Conservation (phyloP, 1,140 invertebrate genomes). For the Hylaeus anthracinus region DNA sequence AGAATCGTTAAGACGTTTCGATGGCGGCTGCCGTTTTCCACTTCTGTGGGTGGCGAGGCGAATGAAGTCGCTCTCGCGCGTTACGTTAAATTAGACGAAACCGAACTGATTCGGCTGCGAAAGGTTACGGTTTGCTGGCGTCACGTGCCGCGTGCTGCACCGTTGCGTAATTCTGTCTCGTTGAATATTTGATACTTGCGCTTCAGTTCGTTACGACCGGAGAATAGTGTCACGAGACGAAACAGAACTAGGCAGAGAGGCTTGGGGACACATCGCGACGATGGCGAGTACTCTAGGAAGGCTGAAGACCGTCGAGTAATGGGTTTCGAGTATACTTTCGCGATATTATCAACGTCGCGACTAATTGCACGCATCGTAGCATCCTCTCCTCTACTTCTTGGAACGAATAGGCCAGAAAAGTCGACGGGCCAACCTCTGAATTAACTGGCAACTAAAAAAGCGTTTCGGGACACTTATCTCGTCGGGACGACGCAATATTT, state of each 20-base stretch:
- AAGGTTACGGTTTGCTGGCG: slow-evolving; percentile 4
- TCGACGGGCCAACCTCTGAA: too few species aligned
- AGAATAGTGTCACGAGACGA: too few species aligned
- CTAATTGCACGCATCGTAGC: slow-evolving; percentile 68
- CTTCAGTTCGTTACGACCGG: too few species aligned
- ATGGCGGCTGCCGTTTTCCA: neutral
- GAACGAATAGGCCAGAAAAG: slow-evolving; percentile 25
- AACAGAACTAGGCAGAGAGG: neutral
- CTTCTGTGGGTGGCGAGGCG: slow-evolving; percentile 1
- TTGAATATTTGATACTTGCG: neutral
- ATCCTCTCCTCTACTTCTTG: slow-evolving; percentile 28
- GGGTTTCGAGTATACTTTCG: slow-evolving; percentile 14
- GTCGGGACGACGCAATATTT: too few species aligned
- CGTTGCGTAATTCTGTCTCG: neutral
- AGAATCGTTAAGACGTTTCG: slow-evolving; percentile 8
- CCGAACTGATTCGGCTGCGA: slow-evolving; percentile 3
- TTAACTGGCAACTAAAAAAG: too few species aligned
- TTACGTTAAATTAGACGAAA: slow-evolving; percentile 40
- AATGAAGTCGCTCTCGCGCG: slow-evolving; percentile 29
- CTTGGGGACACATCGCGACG: neutral
- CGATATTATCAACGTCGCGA: slow-evolving; percentile 64
- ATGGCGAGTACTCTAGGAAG: too few species aligned
- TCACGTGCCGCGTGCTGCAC: neutral
- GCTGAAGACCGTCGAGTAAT: too few species aligned
- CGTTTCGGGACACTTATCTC: too few species aligned